These are phyloP conservation scores for Fragum fragum DNA, from an alignment of 2,888 invertebrate genomes.

Conservation along the genomic window DNA sequence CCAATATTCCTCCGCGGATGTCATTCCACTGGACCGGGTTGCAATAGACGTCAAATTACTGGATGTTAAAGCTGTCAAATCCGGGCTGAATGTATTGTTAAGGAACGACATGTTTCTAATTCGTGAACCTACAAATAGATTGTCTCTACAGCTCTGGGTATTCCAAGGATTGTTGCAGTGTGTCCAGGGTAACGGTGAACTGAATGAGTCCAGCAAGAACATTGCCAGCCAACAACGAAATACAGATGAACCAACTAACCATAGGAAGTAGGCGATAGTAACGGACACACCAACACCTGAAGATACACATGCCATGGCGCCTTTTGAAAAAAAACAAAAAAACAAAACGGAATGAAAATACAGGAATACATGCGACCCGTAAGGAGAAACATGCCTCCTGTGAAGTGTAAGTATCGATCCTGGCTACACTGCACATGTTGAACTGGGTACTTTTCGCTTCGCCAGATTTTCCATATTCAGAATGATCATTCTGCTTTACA, in stretches of 20 bases:
- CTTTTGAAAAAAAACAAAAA: too few relatives aligned
- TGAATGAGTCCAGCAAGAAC: conserved; percentile 43
- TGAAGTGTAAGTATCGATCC: too few relatives aligned
- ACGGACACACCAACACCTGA: conserved; percentile 12
- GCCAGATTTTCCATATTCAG: too few relatives aligned
- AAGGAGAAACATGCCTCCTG: too few relatives aligned
- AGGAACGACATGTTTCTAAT: not conserved
- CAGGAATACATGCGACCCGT: too few relatives aligned
- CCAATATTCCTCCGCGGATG: conserved; percentile 40
- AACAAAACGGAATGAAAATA: too few relatives aligned
- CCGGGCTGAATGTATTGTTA: not conserved
- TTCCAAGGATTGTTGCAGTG: conserved; percentile 53
- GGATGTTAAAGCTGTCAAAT: not conserved
- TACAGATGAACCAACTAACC: conserved; percentile 37
- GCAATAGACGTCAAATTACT: not conserved
- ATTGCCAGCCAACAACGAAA: conserved; percentile 49
- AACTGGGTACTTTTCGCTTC: too few relatives aligned
- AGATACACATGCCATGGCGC: too few relatives aligned
- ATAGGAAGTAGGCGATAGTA: conserved; percentile 26
- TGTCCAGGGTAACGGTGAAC: conserved; percentile 41
- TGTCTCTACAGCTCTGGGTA: conserved; percentile 22
- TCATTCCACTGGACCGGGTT: not conserved
- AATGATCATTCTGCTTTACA: too few relatives aligned
- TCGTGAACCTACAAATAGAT: not conserved
- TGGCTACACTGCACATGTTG: too few relatives aligned